Evolutionary conservation across 2,888 invertebrate genomes (phyloP).

Genomic region (Sminthurides aquaticus): DNA sequence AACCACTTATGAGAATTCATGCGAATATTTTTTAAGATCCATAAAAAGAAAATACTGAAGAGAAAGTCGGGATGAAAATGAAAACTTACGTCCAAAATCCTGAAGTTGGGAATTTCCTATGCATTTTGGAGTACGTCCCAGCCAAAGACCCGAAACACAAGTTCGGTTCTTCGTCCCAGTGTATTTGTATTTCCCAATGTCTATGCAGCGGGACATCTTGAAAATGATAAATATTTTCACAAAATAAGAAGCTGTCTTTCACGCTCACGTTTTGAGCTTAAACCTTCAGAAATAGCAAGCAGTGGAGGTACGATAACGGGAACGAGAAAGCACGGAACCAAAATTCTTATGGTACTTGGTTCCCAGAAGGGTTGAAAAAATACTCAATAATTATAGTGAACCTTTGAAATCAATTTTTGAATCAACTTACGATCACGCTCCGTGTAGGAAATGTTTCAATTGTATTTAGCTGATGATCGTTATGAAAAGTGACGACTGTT

Average conservation of each 20-base stretch:
- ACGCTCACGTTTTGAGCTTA: no score
- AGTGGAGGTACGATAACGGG: background rate
- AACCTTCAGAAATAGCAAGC: slow-evolving; percentile 17
- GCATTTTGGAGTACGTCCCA: slow-evolving; percentile 68
- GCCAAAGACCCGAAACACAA: slow-evolving; percentile 73
- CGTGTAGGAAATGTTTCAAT: slow-evolving; percentile 71
- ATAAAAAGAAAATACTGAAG: no score
- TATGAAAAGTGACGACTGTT: slow-evolving; percentile 71
- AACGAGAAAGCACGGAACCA: background rate
- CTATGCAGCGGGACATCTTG: slow-evolving; percentile 61
- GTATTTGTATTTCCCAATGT: slow-evolving; percentile 79
- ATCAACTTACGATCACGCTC: slow-evolving; percentile 57
- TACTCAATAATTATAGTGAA: no score
- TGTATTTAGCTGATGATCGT: slow-evolving; percentile 66
- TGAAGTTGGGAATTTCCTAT: slow-evolving; percentile 76
- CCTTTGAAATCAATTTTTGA: no score
- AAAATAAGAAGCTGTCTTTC: no score
- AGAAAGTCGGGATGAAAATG: no score
- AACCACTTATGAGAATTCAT: background rate
- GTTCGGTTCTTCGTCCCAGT: slow-evolving; percentile 65
- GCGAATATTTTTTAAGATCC: no score
- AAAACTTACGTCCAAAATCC: slow-evolving; percentile 73
- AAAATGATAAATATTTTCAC: no score
- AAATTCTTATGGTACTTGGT: background rate
- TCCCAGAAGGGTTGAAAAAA: no score